phyloP scores from a whole-genome alignment of 2,797 vertebrate genomes.

The Rhabdophis nuchalis region DNA sequence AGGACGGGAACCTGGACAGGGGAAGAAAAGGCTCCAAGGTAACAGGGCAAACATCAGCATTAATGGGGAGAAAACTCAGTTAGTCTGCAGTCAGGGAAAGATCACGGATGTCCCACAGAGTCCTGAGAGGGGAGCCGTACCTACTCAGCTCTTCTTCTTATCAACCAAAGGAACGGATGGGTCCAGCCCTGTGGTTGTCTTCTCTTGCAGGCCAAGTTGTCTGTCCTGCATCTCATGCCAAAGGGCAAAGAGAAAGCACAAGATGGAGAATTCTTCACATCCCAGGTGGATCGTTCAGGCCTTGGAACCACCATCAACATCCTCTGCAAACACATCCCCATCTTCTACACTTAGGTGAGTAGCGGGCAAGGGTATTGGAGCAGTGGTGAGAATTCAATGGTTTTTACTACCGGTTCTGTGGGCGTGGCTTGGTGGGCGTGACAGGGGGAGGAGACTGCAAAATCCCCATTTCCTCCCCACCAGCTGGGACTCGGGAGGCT shows the following conservation, averaged over 20 bases:
- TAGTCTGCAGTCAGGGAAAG: neutral
- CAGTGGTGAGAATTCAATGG: too few species aligned
- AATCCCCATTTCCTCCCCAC: too few species aligned
- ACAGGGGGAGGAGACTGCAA: too few species aligned
- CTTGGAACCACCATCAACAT: constrained; percentile 13
- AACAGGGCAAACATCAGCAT: neutral
- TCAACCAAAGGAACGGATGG: neutral
- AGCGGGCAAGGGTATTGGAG: neutral
- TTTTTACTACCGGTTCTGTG: too few species aligned
- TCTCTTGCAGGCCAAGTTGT: neutral
- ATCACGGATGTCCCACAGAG: too few species aligned
- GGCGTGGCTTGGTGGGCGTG: too few species aligned
- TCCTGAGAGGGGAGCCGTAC: neutral
- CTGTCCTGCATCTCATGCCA: neutral
- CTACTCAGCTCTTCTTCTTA: accelerated
- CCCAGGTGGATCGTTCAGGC: neutral
- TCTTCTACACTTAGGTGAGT: constrained; percentile 18
- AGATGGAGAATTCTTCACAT: neutral
- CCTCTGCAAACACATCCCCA: constrained; percentile 7
- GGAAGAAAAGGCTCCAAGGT: neutral
- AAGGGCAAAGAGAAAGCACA: neutral
- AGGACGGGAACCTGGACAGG: neutral
- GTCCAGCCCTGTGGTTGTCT: neutral
- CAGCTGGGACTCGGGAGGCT: too few species aligned
- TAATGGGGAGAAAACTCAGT: neutral